phyloP scores from a whole-genome alignment of 1,140 invertebrate species.

The Homalodisca vitripennis region DNA sequence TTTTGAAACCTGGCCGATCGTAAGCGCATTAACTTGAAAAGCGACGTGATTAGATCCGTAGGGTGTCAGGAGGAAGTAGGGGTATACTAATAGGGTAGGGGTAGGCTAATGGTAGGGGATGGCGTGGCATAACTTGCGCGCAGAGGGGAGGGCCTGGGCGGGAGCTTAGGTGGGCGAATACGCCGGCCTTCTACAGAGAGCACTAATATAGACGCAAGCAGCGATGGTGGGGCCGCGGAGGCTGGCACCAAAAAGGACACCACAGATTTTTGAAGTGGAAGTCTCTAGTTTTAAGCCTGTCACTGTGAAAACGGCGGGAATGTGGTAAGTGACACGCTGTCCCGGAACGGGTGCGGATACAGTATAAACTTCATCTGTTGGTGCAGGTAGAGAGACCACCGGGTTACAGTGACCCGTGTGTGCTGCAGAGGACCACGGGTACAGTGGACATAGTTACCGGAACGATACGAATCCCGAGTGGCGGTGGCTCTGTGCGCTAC shows the following conservation, averaged over 20 bases:
- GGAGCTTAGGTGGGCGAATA: not conserved
- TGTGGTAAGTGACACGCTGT: constrained; percentile 18
- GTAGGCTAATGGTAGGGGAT: not conserved
- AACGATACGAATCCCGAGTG: not conserved
- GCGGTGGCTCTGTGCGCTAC: not conserved
- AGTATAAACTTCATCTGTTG: constrained; percentile 19
- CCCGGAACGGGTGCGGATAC: constrained; percentile 1
- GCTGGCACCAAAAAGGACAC: constrained; percentile 33
- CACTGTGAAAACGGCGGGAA: constrained; percentile 33
- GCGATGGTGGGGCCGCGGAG: constrained; percentile 29
- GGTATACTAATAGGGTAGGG: not conserved
- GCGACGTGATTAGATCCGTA: not conserved
- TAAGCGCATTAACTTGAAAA: too few relatives aligned
- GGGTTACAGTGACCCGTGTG: not conserved
- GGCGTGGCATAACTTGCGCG: not conserved
- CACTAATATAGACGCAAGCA: constrained; percentile 29
- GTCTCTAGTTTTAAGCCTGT: constrained; percentile 43
- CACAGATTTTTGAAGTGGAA: constrained; percentile 41
- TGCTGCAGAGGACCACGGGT: not conserved
- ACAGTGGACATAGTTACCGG: not conserved
- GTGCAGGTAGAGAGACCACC: not conserved
- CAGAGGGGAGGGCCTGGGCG: constrained; percentile 22
- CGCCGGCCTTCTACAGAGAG: constrained; percentile 17
- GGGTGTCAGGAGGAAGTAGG: too few relatives aligned
- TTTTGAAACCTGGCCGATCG: too few relatives aligned